phyloP scores from a whole-genome alignment of 2,888 invertebrate species.

The Molorchus minor region DNA sequence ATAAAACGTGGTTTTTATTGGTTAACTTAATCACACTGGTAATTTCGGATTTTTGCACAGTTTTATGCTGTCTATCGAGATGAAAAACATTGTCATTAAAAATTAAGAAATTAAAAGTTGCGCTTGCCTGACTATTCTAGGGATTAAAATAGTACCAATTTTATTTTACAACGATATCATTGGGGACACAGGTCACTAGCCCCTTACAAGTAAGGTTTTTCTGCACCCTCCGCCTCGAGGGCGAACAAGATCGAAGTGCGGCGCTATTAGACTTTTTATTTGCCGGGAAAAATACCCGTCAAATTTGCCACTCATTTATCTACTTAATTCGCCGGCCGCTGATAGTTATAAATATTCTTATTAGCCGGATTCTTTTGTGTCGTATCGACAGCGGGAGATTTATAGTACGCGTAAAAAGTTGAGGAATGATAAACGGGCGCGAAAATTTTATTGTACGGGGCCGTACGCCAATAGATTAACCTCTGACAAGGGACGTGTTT shows the following conservation, averaged over 20 bases:
- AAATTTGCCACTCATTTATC: constrained; percentile 23
- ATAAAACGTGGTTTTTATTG: too few species aligned
- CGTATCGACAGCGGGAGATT: constrained; percentile 8
- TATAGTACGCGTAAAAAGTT: background rate
- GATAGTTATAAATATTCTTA: constrained; percentile 22
- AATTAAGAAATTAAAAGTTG: too few species aligned
- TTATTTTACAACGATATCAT: too few species aligned
- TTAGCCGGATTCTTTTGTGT: constrained; percentile 11
- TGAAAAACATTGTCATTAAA: too few species aligned
- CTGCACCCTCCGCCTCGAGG: constrained; percentile 1
- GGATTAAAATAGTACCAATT: too few species aligned
- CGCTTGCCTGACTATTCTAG: too few species aligned
- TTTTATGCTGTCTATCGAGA: too few species aligned
- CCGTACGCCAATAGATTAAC: background rate
- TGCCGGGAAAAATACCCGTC: constrained; percentile 6
- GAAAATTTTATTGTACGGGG: constrained; percentile 1
- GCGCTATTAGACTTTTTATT: constrained; percentile 15
- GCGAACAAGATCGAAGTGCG: constrained; percentile 1
- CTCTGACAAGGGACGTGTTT: background rate
- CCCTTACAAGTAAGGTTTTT: too few species aligned
- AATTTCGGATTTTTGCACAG: too few species aligned
- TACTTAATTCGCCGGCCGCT: constrained; percentile 16
- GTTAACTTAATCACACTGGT: too few species aligned
- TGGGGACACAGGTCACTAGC: too few species aligned
- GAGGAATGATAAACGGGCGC: background rate